A percentile compares a stretch with the other conserved stretches of the same genome.
phyloP scores from a whole-genome alignment of 2,797 vertebrate genomes.

The Coracias cyanogaster region DNA sequence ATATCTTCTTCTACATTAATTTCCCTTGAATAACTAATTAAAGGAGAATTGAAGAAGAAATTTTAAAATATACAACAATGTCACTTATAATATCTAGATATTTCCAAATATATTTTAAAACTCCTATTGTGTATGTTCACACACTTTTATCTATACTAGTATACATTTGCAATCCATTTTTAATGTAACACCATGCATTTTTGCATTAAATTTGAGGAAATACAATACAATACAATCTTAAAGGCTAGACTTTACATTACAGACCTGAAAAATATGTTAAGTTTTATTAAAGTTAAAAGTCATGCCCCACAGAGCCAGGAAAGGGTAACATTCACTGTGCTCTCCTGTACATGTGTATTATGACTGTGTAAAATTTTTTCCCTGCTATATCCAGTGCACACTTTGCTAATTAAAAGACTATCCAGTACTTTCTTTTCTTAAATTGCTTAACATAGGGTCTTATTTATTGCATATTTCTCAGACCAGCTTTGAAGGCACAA shows the following conservation, averaged over 20 bases:
- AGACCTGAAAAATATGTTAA: background rate
- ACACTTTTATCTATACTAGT: background rate
- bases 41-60: background rate
- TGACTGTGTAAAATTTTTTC: background rate
- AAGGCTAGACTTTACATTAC: background rate
- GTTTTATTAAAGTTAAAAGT: background rate
- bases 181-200: background rate
- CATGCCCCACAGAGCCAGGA: background rate
- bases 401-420: background rate
- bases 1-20: background rate
- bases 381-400: background rate
- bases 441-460: background rate
- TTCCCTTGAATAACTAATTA: background rate
- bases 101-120: background rate
- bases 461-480: background rate
- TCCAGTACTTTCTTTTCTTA: background rate
- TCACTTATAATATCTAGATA: background rate
- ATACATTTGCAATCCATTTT: background rate
- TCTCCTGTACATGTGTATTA: background rate
- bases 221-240: fast-evolving
- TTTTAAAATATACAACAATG: background rate
- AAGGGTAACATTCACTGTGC: background rate
- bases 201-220: background rate
- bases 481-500: background rate
- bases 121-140: background rate